Percentiles rank a stretch among this genome's conserved stretches.
Evolutionary conservation across 2,113 vertebrate species (phyloP).

Genomic region (Miniopterus natalensis): DNA sequence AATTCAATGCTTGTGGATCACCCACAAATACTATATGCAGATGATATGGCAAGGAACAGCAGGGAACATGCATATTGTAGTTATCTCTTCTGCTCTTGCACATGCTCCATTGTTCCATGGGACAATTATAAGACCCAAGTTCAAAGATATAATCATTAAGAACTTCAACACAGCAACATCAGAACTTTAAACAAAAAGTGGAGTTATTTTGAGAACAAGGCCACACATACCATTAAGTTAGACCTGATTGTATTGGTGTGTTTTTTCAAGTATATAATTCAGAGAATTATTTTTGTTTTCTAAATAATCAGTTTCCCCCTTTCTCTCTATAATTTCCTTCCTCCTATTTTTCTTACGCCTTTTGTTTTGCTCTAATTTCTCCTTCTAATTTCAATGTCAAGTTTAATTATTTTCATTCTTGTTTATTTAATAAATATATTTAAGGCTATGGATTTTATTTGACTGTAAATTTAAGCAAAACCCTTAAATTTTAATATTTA

Average conservation of each 20-base stretch:
- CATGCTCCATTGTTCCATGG: neutral
- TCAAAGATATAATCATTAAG: no score
- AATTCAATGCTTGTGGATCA: neutral
- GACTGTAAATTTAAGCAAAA: neutral
- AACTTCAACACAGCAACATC: no score
- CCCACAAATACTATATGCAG: neutral
- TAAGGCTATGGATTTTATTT: neutral
- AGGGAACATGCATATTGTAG: neutral
- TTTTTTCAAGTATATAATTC: neutral
- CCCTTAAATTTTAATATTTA: neutral
- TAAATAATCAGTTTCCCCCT: neutral
- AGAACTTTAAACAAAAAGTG: neutral
- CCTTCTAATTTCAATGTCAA: neutral
- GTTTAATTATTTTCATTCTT: constrained; percentile 15
- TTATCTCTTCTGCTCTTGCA: neutral
- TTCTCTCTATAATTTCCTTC: neutral
- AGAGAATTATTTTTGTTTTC: neutral
- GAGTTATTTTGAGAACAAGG: neutral
- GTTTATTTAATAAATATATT: neutral
- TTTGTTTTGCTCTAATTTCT: neutral
- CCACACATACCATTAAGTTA: neutral
- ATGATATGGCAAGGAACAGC: neutral
- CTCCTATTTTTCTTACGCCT: neutral
- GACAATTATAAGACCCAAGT: neutral
- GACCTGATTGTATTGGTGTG: neutral